These are phyloP conservation scores for Atlantisia rogersi DNA, from an alignment of 2,113 vertebrate genomes.

Conservation along the genomic window DNA sequence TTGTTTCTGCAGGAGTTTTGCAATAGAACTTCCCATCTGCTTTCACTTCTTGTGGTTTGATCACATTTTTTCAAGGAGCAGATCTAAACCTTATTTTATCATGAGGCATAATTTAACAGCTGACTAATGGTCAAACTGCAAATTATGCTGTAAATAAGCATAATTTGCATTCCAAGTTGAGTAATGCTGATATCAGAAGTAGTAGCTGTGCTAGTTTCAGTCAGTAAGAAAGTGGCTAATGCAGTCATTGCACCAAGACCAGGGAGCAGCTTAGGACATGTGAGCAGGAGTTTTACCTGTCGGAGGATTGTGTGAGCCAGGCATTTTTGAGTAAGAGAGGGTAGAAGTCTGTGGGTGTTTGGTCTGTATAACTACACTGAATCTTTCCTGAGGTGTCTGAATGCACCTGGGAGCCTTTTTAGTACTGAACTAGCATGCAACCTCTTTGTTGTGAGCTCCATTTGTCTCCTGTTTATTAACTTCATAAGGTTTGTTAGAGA, in stretches of 20 bases:
- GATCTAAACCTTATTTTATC: constrained; percentile 24
- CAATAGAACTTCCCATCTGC: constrained; percentile 49
- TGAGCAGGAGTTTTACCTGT: background rate
- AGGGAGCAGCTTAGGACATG: background rate
- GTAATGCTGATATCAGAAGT: background rate
- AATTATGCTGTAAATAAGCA: background rate
- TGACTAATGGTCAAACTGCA: constrained; percentile 39
- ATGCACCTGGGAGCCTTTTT: background rate
- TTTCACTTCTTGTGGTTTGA: constrained; percentile 46
- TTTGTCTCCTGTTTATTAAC: background rate
- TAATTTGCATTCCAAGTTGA: background rate
- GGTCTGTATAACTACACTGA: background rate
- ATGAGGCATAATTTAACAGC: constrained; percentile 25
- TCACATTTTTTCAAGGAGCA: constrained; percentile 2
- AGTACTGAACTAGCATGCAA: background rate
- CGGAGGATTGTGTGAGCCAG: background rate
- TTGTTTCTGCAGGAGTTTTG: constrained; percentile 51
- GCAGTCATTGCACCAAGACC: background rate
- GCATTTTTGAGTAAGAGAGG: background rate
- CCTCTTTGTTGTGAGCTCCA: background rate
- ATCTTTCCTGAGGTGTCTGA: background rate
- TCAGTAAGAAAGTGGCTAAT: background rate
- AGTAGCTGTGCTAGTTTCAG: background rate
- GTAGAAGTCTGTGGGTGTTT: background rate
- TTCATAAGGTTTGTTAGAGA: background rate